These are phyloP conservation scores for Cephalophus harveyi DNA, from an alignment of 2,113 vertebrate genomes.

Conservation along the genomic window DNA sequence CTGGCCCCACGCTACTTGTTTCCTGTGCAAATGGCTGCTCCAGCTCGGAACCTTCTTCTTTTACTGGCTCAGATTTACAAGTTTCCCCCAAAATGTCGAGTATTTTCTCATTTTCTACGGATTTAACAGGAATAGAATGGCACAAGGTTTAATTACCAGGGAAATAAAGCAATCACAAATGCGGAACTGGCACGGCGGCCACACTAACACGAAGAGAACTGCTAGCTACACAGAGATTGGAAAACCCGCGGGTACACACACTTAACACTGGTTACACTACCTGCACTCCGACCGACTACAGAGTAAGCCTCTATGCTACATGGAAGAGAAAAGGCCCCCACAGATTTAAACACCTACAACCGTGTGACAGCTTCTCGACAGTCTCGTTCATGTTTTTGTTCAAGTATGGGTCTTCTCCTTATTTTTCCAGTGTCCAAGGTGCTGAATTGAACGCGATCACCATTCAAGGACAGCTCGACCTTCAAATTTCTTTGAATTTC, in stretches of 20 bases:
- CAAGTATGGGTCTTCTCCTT: slow-evolving; percentile 74
- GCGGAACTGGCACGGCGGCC: slow-evolving; percentile 95
- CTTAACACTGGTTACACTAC: slow-evolving; percentile 58
- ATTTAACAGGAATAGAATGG: slow-evolving; percentile 99
- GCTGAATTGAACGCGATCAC: slow-evolving; percentile 72
- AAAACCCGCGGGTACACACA: slow-evolving; percentile 78
- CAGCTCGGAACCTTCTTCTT: slow-evolving; percentile 88
- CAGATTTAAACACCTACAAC: slow-evolving; percentile 71
- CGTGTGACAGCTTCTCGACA: slow-evolving; percentile 68
- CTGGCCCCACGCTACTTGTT: slow-evolving; percentile 85
- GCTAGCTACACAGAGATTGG: slow-evolving; percentile 86
- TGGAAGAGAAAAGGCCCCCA: slow-evolving; percentile 72
- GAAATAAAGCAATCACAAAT: slow-evolving; percentile 97
- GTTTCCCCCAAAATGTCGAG: slow-evolving; percentile 94
- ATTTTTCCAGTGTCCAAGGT: slow-evolving; percentile 75
- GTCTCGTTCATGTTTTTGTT: slow-evolving; percentile 72
- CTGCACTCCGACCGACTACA: slow-evolving; percentile 68
- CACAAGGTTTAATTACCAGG: slow-evolving; percentile 99
- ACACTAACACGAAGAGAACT: slow-evolving; percentile 89
- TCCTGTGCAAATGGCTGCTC: slow-evolving; percentile 90
- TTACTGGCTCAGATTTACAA: slow-evolving; percentile 99
- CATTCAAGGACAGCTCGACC: slow-evolving; percentile 75
- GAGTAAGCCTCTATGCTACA: slow-evolving; percentile 66
- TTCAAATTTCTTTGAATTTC: slow-evolving; percentile 67
- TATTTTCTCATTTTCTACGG: slow-evolving; percentile 99